A percentile compares a stretch with the other conserved stretches of the same genome.
Evolutionary conservation across 1,140 invertebrate species (phyloP).

Genomic region (Cyclina sinensis): DNA sequence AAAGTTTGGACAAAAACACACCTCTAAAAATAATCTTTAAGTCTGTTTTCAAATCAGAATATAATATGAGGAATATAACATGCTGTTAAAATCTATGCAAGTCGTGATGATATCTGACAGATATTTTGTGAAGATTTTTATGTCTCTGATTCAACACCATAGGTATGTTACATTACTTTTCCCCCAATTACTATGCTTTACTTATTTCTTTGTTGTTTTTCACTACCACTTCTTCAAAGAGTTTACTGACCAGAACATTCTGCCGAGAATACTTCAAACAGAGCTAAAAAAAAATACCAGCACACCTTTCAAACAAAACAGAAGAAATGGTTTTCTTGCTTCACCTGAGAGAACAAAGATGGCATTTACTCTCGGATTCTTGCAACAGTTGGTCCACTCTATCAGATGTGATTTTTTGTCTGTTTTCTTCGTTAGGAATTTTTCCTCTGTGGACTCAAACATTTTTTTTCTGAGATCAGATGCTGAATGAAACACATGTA

Average conservation of each 20-base stretch:
- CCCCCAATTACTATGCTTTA: too few relatives aligned
- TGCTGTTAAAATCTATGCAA: too few relatives aligned
- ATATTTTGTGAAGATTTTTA: neutral
- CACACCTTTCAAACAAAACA: slow-evolving; percentile 21
- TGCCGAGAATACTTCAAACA: neutral
- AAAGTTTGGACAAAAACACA: too few relatives aligned
- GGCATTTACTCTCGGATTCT: neutral
- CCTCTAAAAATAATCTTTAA: too few relatives aligned
- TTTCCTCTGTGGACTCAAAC: neutral
- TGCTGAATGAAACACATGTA: slow-evolving; percentile 4
- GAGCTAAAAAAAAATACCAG: slow-evolving; percentile 18
- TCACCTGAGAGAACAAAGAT: slow-evolving; percentile 31
- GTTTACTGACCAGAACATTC: neutral
- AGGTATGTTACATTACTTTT: neutral
- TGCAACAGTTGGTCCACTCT: slow-evolving; percentile 25
- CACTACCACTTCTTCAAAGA: neutral
- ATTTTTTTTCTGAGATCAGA: neutral
- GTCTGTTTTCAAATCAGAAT: too few relatives aligned
- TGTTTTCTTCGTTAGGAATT: slow-evolving; percentile 38
- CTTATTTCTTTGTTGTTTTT: too few relatives aligned
- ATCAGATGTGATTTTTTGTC: neutral
- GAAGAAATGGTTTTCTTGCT: neutral
- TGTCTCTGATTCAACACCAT: neutral
- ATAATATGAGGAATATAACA: too few relatives aligned
- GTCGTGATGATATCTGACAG: too few relatives aligned